These are phyloP conservation scores for Trichosurus vulpecula DNA, from an alignment of 2,797 vertebrate genomes.

Conservation along the genomic window DNA sequence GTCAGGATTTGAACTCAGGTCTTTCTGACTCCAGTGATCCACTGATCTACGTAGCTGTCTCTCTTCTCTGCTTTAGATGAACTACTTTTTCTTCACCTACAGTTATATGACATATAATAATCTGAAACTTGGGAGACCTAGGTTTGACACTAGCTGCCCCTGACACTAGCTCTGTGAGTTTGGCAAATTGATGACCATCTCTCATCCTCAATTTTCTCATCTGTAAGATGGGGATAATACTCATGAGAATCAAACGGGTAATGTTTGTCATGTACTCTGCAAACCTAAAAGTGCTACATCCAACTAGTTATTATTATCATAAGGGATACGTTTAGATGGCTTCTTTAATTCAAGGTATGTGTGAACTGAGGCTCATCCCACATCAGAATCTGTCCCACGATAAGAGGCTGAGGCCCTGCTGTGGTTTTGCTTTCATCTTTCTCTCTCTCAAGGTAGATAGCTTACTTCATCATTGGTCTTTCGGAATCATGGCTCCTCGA, in stretches of 20 bases:
- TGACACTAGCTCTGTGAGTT: not conserved
- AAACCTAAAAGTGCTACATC: not conserved
- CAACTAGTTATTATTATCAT: not conserved
- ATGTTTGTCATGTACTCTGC: not conserved
- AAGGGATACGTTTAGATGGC: not conserved
- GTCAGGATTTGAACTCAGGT: not conserved
- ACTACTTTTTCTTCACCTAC: not conserved
- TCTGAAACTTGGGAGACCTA: not conserved
- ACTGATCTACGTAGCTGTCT: not conserved
- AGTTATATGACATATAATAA: not conserved
- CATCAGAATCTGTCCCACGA: not conserved
- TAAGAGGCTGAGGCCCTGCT: not conserved
- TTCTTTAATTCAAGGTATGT: not conserved
- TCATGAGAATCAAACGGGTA: not conserved
- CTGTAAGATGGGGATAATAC: slow-evolving; percentile 1
- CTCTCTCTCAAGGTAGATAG: no score
- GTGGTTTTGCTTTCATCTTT: not conserved
- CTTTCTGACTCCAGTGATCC: not conserved
- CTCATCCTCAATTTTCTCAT: not conserved
- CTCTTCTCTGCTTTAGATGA: not conserved
- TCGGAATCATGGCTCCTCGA: no score
- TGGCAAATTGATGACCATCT: not conserved
- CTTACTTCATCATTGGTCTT: no score
- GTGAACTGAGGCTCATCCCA: not conserved
- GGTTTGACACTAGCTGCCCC: not conserved